These are phyloP conservation scores for Lagorchestes hirsutus DNA, from an alignment of 2,797 vertebrate genomes.

Conservation along the genomic window DNA sequence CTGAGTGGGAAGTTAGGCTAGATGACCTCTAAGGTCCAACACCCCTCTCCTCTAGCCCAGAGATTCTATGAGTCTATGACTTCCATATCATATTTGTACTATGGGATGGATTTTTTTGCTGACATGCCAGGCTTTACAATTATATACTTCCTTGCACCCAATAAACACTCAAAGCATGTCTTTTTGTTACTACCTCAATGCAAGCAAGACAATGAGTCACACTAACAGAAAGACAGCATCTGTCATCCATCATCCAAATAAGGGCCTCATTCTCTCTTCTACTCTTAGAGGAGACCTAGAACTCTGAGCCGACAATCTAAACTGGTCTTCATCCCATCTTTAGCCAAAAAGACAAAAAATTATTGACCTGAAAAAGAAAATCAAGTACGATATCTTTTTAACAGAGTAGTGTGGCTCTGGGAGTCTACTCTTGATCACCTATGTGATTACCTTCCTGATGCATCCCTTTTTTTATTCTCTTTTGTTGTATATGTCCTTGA, in stretches of 20 bases:
- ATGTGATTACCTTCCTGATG: neutral
- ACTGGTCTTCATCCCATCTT: neutral
- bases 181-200: neutral
- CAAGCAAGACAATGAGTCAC: neutral
- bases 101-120: neutral
- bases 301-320: neutral
- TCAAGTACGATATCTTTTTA: neutral
- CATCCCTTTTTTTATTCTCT: neutral
- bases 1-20: neutral
- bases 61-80: neutral
- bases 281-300: neutral
- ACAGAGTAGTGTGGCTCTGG: neutral
- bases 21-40: neutral
- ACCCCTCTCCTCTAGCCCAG: neutral
- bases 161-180: neutral
- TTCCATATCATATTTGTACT: neutral
- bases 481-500: neutral
- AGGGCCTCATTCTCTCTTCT: neutral
- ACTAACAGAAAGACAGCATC: neutral
- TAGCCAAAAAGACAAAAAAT: neutral
- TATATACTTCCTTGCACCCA: neutral
- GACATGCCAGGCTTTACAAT: neutral
- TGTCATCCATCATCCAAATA: neutral
- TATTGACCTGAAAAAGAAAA: neutral
- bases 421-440: neutral